Evolutionary conservation across 1,140 invertebrate genomes (phyloP).

Genomic region (Ceratina calcarata): DNA sequence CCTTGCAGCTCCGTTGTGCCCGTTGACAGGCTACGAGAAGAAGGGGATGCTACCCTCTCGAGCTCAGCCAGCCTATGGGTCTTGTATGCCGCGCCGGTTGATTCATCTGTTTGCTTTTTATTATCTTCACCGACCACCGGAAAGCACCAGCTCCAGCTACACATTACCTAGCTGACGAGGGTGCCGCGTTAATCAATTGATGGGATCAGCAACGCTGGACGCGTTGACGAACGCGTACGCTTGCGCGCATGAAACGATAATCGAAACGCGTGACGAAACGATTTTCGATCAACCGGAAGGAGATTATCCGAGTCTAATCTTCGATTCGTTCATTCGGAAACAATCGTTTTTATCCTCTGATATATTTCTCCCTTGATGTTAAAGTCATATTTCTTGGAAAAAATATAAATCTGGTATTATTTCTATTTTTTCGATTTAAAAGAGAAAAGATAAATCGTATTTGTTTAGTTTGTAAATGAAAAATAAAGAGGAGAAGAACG

Average conservation of each 20-base stretch:
- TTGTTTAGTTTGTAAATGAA: no score
- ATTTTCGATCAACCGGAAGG: slow-evolving; percentile 29
- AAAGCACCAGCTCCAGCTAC: slow-evolving; percentile 14
- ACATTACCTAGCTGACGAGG: slow-evolving; percentile 2
- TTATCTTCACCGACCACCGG: slow-evolving; percentile 55
- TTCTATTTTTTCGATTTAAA: no score
- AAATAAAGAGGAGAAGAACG: no score
- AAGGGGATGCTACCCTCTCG: slow-evolving; percentile 35
- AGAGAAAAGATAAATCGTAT: no score
- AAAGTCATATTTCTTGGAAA: no score
- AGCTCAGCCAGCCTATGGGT: slow-evolving; percentile 16
- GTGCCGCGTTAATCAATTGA: slow-evolving; percentile 54
- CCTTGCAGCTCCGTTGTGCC: slow-evolving; percentile 48
- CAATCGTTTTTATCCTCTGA: background rate
- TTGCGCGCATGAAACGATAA: background rate
- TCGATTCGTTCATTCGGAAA: background rate
- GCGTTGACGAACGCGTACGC: slow-evolving; percentile 25
- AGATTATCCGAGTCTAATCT: background rate
- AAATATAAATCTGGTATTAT: no score
- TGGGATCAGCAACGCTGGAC: slow-evolving; percentile 22
- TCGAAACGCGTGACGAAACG: slow-evolving; percentile 1
- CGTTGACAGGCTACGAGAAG: slow-evolving; percentile 44
- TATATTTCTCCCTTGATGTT: background rate
- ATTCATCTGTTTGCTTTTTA: slow-evolving; percentile 66
- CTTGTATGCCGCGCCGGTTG: slow-evolving; percentile 34